Conservation (phyloP, 2,888 invertebrate species). For the Euplexia lucipara region DNA sequence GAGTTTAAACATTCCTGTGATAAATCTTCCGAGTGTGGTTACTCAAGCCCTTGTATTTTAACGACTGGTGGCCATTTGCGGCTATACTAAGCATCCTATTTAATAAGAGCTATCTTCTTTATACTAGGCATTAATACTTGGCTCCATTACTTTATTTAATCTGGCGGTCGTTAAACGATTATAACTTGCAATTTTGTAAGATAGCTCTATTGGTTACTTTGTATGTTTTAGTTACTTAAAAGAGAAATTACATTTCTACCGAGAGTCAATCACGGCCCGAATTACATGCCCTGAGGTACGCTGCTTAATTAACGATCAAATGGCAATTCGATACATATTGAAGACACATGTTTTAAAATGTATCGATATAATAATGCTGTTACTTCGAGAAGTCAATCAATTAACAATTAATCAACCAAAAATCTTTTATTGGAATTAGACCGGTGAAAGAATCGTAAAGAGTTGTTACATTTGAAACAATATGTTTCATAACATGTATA, state of each 20-base stretch:
- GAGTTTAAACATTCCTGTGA: neutral
- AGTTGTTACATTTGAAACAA: no score
- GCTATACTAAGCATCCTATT: constrained; percentile 14
- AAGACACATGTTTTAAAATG: neutral
- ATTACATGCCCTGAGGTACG: neutral
- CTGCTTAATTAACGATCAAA: constrained; percentile 17
- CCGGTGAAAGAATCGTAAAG: no score
- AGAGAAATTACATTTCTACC: constrained; percentile 17
- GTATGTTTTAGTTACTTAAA: constrained; percentile 22
- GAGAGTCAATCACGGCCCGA: constrained; percentile 11
- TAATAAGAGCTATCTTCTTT: constrained; percentile 19
- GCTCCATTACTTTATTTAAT: constrained; percentile 26
- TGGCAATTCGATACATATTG: constrained; percentile 1
- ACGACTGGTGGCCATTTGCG: constrained; percentile 24
- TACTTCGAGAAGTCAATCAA: neutral
- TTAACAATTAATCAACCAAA: no score
- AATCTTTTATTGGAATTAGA: no score
- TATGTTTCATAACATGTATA: no score
- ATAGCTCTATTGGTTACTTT: constrained; percentile 32
- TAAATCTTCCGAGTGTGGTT: constrained; percentile 21
- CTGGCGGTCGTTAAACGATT: constrained; percentile 12
- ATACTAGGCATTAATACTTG: constrained; percentile 36
- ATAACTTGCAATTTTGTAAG: constrained; percentile 28
- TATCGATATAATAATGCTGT: neutral
- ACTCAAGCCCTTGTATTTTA: constrained; percentile 36